A percentile compares a stretch with the other conserved stretches of the same genome.
Evolutionary conservation across 2,888 invertebrate genomes (phyloP).

Genomic region (Axea sp.): DNA sequence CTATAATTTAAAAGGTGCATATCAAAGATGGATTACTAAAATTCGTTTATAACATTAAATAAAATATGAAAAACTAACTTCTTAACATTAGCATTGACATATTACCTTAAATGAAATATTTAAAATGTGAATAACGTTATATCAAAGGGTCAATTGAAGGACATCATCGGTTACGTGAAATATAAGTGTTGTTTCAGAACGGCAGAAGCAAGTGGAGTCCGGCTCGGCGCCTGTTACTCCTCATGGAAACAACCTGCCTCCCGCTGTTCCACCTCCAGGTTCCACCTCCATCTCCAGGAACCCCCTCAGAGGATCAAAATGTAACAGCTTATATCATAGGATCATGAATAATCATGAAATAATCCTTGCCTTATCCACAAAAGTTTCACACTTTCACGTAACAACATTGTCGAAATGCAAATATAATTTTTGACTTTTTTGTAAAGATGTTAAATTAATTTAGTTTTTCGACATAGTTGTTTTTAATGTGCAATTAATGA

Average conservation of each 20-base stretch:
- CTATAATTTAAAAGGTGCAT: too few species aligned
- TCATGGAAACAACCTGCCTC: constrained; percentile 82
- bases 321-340: constrained; percentile 81
- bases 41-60: too few species aligned
- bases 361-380: constrained; percentile 52
- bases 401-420: constrained; percentile 11
- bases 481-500: constrained; percentile 13
- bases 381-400: constrained; percentile 27
- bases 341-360: constrained; percentile 51
- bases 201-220: constrained; percentile 83
- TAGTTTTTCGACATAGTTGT: constrained; percentile 5
- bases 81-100: too few species aligned
- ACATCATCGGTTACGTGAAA: constrained; percentile 67
- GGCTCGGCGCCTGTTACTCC: constrained; percentile 88
- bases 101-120: too few species aligned
- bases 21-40: too few species aligned
- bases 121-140: too few species aligned
- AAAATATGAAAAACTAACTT: too few species aligned
- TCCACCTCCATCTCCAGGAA: constrained; percentile 84
- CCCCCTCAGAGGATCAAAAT: constrained; percentile 91
- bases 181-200: constrained; percentile 81
- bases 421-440: too few species aligned
- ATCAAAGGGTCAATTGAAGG: constrained; percentile 33
- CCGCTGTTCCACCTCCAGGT: constrained; percentile 80
- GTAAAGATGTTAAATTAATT: too few species aligned